Conservation (phyloP, 2,888 invertebrate genomes). For the Cryptus viduatorius region DNA sequence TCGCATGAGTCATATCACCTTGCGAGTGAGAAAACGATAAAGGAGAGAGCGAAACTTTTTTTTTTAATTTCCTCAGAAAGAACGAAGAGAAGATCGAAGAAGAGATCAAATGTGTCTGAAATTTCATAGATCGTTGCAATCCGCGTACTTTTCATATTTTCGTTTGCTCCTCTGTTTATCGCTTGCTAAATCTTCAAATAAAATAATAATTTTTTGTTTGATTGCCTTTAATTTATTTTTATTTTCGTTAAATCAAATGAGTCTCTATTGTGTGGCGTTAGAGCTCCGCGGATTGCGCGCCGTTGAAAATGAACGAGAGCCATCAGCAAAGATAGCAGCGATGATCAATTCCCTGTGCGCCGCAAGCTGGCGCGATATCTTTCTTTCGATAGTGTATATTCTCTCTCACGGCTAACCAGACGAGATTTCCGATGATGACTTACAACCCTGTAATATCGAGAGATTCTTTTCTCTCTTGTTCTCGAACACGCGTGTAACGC, state of each 20-base stretch:
- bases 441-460: constrained; percentile 65
- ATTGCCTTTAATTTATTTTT: no score
- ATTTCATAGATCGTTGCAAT: neutral
- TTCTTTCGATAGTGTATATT: constrained; percentile 40
- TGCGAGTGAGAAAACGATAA: neutral
- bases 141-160: neutral
- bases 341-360: constrained; percentile 54
- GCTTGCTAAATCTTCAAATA: no score
- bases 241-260: no score
- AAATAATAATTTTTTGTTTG: no score
- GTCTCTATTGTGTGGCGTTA: neutral
- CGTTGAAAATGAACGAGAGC: constrained; percentile 54
- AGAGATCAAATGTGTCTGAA: neutral
- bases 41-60: neutral
- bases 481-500: constrained; percentile 73
- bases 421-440: constrained; percentile 59
- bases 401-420: constrained; percentile 10
- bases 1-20: constrained; percentile 78
- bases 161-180: no score
- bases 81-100: constrained; percentile 6
- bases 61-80: neutral
- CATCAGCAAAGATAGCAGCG: constrained; percentile 39
- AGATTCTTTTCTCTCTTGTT: constrained; percentile 32
- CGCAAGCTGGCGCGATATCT: constrained; percentile 50
- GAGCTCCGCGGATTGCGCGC: neutral